Conservation (phyloP, 2,888 invertebrate species). For the Nemoura dubitans region DNA sequence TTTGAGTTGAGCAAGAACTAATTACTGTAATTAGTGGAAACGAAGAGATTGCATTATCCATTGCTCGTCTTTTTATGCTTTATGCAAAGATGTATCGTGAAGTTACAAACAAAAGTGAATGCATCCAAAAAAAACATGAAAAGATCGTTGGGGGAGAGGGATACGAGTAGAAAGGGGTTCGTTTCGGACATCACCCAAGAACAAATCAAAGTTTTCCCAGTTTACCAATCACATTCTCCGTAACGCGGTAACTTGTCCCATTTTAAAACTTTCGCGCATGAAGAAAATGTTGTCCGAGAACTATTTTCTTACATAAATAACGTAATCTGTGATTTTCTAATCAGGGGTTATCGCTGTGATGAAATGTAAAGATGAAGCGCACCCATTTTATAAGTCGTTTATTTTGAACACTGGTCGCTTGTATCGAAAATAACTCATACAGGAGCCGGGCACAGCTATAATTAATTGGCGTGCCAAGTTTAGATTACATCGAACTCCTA, state of each 20-base stretch:
- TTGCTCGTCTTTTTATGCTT: conserved; percentile 43
- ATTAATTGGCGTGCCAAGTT: not conserved
- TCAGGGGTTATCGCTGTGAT: not conserved
- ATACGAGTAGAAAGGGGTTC: not conserved
- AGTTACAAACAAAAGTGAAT: conserved; percentile 7
- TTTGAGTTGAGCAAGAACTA: conserved; percentile 48
- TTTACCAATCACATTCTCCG: not conserved
- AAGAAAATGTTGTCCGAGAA: not conserved
- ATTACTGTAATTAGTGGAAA: conserved; percentile 50
- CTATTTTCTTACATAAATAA: not conserved
- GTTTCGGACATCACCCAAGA: not conserved
- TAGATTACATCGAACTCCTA: not conserved
- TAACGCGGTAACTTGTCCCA: not conserved
- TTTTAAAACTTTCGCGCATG: not conserved
- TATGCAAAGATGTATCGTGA: not conserved
- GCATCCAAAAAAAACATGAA: not conserved
- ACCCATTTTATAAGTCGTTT: not conserved
- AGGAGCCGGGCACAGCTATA: not conserved
- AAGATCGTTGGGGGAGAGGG: not conserved
- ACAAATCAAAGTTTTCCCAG: not conserved
- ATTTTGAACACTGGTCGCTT: not conserved
- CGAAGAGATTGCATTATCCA: conserved; percentile 45
- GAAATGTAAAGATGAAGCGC: not conserved
- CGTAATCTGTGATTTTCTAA: not conserved
- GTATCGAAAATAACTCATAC: conserved; percentile 4